Percentiles rank a stretch among this genome's conserved stretches.
Evolutionary conservation across 2,797 vertebrate genomes (phyloP).

Genomic region (Sebastes taczanowskii): DNA sequence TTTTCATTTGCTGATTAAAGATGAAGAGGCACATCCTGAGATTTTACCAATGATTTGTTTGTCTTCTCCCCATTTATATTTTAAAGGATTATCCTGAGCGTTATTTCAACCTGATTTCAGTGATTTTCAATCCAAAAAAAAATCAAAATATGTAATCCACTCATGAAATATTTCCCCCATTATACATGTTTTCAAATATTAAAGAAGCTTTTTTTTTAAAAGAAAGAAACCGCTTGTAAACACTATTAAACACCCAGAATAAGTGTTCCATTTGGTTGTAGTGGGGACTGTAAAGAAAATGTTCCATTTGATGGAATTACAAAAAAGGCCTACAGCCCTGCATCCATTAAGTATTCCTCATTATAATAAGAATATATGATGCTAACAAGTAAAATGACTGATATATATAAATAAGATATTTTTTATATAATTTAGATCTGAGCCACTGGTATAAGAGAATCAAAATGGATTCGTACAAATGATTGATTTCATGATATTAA

Average conservation of each 20-base stretch:
- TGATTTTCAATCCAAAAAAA: neutral
- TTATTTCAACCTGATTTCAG: constrained; percentile 10
- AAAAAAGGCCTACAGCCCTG: neutral
- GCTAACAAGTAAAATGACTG: neutral
- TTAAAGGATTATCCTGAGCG: constrained; percentile 11
- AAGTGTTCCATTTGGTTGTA: neutral
- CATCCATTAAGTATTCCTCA: neutral
- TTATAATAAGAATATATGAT: neutral
- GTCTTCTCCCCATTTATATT: constrained; percentile 35
- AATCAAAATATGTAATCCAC: neutral
- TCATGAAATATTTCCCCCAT: neutral
- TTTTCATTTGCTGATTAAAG: constrained; percentile 54
- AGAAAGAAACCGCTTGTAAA: neutral
- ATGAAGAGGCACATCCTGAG: constrained; percentile 38
- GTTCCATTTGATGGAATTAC: neutral
- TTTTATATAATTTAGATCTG: too few species aligned
- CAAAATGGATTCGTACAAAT: too few species aligned
- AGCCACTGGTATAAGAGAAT: too few species aligned
- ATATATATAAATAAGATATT: too few species aligned
- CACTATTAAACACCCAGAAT: neutral
- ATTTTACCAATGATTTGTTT: constrained; percentile 47
- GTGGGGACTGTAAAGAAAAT: neutral
- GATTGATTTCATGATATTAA: too few species aligned
- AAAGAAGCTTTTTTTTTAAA: neutral
- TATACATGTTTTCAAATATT: neutral